Base-by-base conservation (phyloP, 2,888 invertebrate species). In the Leptura quadrifasciata region DNA sequence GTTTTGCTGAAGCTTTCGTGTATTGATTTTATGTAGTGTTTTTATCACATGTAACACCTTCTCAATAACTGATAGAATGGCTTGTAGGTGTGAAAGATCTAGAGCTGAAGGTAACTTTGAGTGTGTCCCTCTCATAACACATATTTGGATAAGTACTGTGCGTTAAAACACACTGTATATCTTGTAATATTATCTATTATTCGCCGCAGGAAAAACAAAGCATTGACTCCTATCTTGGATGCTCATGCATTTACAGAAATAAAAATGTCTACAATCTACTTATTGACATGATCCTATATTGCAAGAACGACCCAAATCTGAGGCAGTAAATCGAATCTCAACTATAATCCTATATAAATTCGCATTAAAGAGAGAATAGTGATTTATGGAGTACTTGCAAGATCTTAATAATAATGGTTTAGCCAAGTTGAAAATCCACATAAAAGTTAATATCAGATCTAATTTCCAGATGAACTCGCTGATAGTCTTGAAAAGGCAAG, bases 281-380 rank as follows among this genome's bases (percentile, higher is more conserved):
- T 27, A 27, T 27, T 27, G 60, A 60, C 17, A 27, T 21, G n/a
- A 21, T 15, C 24, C n/a, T 60, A 60, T n/a, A 27, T 31, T 31
- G 21, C 60, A 27, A 21, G 27, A 21, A 20, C 24, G 60, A 60
- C 21, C 27, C 17, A 27, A 21, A 60, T 21, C 12, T 27, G 27
- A 60, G n/a, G 63, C 18, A 63, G 63, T 63, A 63, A 63, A 63
- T 63, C 39, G 39, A n/a, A 63, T 63, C 20, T 10, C 63, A 39
- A 63, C 63, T 20, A 63, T 63, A 39, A 35, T 63, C 63, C 63
- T 18, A 39, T 12, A 18, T 63, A 63, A 63, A 63, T 63, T 20
- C 35, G 63, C 39, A 63, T 63, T 63, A 63, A 39, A 63, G 39
- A 31, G 61, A n/a, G 24, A 20, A 35, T 20, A 20, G 63, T 35